Evolutionary conservation across 2,113 vertebrate genomes (phyloP).

Genomic region (Istiophorus platypterus): DNA sequence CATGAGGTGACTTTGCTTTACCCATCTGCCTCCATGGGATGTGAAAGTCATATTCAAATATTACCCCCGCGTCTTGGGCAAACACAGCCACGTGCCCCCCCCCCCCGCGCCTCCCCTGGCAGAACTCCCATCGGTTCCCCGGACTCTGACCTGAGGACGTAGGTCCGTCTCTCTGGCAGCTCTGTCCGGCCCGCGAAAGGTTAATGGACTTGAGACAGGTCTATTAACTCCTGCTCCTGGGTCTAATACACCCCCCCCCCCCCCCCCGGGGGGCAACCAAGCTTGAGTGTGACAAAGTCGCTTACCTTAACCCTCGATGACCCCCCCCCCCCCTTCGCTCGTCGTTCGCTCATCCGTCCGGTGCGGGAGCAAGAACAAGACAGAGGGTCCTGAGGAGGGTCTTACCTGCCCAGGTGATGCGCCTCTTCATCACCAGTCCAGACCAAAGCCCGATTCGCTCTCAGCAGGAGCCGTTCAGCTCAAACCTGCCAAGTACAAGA

Average conservation of each 20-base stretch:
- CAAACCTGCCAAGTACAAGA: not conserved
- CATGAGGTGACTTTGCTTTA: constrained; percentile 57
- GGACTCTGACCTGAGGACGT: not conserved
- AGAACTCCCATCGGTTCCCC: not conserved
- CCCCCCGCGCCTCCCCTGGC: not conserved
- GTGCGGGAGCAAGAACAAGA: no score
- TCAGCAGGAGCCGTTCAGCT: no score
- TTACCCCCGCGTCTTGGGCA: constrained; percentile 28
- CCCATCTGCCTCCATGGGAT: constrained; percentile 46
- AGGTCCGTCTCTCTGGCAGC: not conserved
- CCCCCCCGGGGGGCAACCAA: rapidly evolving
- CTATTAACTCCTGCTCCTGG: constrained; percentile 3
- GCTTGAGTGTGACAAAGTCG: no score
- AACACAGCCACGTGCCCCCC: constrained; percentile 2
- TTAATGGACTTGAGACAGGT: constrained; percentile 36
- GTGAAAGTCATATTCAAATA: constrained; percentile 63
- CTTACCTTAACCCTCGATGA: no score
- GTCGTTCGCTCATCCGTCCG: no score
- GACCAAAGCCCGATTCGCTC: no score
- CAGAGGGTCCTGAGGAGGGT: no score
- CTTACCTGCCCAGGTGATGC: no score
- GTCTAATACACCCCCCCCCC: not conserved
- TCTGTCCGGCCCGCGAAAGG: not conserved
- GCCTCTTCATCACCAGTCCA: no score
- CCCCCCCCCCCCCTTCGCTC: no score